phyloP scores from a whole-genome alignment of 1,140 invertebrate species.

The Drosophila azteca region DNA sequence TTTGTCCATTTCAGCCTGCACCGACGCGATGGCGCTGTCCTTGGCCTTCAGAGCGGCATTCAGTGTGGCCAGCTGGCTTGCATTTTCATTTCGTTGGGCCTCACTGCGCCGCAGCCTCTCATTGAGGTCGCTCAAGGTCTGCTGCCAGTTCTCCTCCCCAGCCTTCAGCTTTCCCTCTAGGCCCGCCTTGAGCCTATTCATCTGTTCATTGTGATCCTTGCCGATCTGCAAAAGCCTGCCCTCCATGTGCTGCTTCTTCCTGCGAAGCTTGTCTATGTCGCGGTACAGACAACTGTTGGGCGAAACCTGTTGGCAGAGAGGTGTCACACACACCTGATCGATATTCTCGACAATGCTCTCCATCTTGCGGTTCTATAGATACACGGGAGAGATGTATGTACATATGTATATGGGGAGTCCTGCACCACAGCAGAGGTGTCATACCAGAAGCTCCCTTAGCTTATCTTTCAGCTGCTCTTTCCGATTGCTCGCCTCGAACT shows the following conservation, averaged over 20 bases:
- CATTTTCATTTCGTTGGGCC: not conserved
- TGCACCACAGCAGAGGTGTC: not conserved
- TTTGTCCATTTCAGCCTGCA: not conserved
- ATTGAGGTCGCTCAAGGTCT: not conserved
- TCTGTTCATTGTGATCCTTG: not conserved
- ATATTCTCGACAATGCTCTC: not conserved
- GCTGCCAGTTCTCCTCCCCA: not conserved
- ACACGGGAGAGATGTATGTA: no score
- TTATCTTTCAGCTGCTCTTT: not conserved
- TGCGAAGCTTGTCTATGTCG: slow-evolving; percentile 3
- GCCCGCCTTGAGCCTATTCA: not conserved
- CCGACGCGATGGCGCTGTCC: not conserved
- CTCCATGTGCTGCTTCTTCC: slow-evolving; percentile 7
- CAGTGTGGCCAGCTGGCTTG: slow-evolving; percentile 10
- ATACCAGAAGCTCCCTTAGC: slow-evolving; percentile 22
- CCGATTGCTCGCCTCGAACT: not conserved
- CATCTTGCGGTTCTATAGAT: slow-evolving; percentile 1
- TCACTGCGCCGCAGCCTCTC: not conserved
- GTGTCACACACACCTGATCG: not conserved
- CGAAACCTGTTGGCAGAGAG: not conserved
- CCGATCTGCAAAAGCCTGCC: not conserved
- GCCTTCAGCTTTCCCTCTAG: not conserved
- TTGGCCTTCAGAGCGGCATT: not conserved
- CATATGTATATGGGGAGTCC: no score
- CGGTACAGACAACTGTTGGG: not conserved